Evolutionary conservation across 2,888 invertebrate genomes (phyloP).

Genomic region (Pyrrhia umbra): DNA sequence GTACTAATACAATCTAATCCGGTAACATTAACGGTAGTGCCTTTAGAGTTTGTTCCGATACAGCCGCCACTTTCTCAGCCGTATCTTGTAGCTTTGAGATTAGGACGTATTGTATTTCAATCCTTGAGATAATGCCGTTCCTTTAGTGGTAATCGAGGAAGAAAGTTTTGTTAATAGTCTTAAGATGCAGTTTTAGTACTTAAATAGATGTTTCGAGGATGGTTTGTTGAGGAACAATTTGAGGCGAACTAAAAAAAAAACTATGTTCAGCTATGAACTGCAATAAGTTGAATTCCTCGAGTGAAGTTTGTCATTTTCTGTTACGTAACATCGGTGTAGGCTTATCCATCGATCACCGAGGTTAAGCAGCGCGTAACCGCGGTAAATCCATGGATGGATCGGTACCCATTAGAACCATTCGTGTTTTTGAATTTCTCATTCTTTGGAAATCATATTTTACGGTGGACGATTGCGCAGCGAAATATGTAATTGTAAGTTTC

Average conservation of each 20-base stretch:
- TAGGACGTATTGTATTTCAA: conserved; percentile 51
- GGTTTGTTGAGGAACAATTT: background rate
- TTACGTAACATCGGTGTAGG: too few species aligned
- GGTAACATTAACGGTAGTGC: conserved; percentile 46
- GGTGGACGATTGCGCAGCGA: background rate
- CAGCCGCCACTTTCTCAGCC: conserved; percentile 35
- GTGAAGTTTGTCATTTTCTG: too few species aligned
- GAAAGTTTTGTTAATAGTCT: background rate
- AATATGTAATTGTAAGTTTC: conserved; percentile 9
- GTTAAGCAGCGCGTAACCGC: too few species aligned
- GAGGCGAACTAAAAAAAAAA: too few species aligned
- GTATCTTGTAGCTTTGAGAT: conserved; percentile 39
- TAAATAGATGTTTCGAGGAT: background rate
- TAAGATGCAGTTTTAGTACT: background rate
- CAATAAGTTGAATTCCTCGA: too few species aligned
- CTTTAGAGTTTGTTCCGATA: conserved; percentile 9
- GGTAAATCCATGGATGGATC: too few species aligned
- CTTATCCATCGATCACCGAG: too few species aligned
- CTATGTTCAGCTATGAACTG: too few species aligned
- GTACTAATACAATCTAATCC: conserved; percentile 37
- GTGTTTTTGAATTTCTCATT: background rate
- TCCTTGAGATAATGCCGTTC: conserved; percentile 27
- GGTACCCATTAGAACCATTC: too few species aligned
- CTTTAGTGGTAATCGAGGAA: conserved; percentile 5
- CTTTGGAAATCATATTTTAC: background rate